These are phyloP conservation scores for Ictalurus furcatus DNA, from an alignment of 2,113 vertebrate species.

Conservation along the genomic window DNA sequence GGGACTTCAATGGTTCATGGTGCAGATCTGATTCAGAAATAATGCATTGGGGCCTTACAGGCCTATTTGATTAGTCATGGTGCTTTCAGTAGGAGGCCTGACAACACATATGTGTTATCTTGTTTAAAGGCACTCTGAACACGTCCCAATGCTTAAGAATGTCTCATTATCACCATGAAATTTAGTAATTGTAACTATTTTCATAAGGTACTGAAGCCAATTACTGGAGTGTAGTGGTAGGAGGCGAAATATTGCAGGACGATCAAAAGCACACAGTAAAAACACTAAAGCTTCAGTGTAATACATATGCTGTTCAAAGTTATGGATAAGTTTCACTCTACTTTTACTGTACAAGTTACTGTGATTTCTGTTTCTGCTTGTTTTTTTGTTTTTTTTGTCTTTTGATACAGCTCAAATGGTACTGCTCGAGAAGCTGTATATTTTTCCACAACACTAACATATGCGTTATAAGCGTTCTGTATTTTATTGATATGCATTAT, in stretches of 20 bases:
- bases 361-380: neutral
- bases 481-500: neutral
- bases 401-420: neutral
- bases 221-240: neutral
- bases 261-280: neutral
- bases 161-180: neutral
- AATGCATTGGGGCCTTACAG: neutral
- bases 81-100: neutral
- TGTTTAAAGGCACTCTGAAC: neutral
- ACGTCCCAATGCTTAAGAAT: neutral
- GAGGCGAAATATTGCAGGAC: neutral
- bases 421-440: neutral
- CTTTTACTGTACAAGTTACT: neutral
- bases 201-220: neutral
- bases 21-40: slow-evolving; percentile 14
- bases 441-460: neutral
- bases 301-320: neutral
- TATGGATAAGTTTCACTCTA: neutral
- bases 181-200: neutral
- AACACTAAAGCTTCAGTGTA: neutral
- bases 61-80: slow-evolving; percentile 14
- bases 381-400: neutral
- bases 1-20: neutral
- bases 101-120: neutral
- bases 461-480: too few species aligned